Conservation (phyloP, 1,140 invertebrate genomes). For the Ostrea denselamellosa region DNA sequence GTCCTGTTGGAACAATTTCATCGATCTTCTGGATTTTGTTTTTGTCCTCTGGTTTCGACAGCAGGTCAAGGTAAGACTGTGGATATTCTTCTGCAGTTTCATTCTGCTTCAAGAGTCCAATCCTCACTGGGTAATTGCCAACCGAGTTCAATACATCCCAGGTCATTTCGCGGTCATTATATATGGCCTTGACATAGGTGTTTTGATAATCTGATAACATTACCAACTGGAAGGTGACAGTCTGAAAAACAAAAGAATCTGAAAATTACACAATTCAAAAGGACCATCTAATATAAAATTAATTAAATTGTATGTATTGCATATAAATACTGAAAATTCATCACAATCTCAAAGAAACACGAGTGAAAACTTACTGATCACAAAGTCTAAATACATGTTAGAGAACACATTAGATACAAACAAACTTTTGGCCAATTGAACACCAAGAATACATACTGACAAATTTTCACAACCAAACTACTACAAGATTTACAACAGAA, state of each 20-base stretch:
- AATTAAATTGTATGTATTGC: no score
- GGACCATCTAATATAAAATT: no score
- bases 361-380: no score
- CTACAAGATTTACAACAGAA: no score
- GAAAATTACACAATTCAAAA: no score
- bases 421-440: no score
- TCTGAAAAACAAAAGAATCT: background rate
- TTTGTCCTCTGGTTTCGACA: background rate
- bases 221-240: slow-evolving; percentile 43
- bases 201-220: slow-evolving; percentile 43
- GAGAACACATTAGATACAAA: no score
- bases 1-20: background rate
- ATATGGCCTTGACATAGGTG: slow-evolving; percentile 35
- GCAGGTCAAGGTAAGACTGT: background rate
- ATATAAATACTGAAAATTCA: no score
- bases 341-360: no score
- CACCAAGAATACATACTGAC: no score
- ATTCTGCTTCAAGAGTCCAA: background rate
- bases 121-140: slow-evolving; percentile 29
- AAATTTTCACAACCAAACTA: no score
- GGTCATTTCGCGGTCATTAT: slow-evolving; percentile 28
- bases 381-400: no score
- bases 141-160: slow-evolving; percentile 39
- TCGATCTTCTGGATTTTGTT: slow-evolving; percentile 27
- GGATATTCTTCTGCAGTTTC: slow-evolving; percentile 31